phyloP scores from a whole-genome alignment of 2,888 invertebrate species.

The Leistus spinibarbis region DNA sequence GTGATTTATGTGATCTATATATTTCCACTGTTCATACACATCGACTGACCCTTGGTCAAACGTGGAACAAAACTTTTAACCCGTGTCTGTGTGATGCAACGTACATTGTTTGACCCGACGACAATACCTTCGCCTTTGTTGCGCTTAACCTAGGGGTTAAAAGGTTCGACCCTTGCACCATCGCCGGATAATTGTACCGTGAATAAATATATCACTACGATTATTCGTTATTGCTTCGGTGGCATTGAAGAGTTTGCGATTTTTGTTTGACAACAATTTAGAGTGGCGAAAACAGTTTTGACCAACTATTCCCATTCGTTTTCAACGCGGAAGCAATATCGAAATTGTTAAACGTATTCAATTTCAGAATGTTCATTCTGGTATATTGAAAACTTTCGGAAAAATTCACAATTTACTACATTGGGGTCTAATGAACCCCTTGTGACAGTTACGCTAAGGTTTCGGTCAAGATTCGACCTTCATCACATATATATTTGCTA shows the following conservation, averaged over 20 bases:
- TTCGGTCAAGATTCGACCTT: no score
- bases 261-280: conserved; percentile 36
- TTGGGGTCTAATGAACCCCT: no score
- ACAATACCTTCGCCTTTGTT: conserved; percentile 47
- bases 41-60: conserved; percentile 34
- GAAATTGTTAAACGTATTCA: no score
- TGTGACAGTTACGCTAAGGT: no score
- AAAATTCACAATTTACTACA: no score
- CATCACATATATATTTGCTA: no score
- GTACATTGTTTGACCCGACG: conserved; percentile 16
- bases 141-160: conserved; percentile 54
- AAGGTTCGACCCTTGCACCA: conserved; percentile 53
- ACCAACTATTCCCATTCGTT: no score
- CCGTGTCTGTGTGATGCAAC: conserved; percentile 15
- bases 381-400: no score
- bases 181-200: conserved; percentile 53
- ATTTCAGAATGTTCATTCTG: background rate
- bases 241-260: conserved; percentile 9
- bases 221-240: conserved; percentile 52
- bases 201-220: conserved; percentile 56
- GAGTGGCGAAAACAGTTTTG: conserved; percentile 15
- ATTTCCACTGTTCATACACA: conserved; percentile 1
- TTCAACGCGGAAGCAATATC: background rate
- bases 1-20: conserved; percentile 39
- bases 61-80: conserved; percentile 32